phyloP scores from a whole-genome alignment of 2,797 vertebrate genomes.

The Galaxias olidus region DNA sequence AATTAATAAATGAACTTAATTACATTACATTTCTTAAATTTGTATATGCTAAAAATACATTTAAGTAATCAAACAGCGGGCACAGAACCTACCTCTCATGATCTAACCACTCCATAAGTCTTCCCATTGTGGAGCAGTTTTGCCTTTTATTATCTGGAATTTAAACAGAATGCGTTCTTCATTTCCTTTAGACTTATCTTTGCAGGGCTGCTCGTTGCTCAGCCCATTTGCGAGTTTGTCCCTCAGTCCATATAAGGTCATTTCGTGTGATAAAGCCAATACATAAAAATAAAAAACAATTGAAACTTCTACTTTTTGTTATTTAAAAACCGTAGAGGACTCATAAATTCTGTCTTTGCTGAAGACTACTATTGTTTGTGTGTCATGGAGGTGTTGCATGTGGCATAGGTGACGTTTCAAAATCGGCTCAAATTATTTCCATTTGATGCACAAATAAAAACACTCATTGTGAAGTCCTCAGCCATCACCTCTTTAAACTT shows the following conservation, averaged over 20 bases:
- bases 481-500: not conserved
- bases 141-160: conserved; percentile 15
- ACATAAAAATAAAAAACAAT: too few relatives aligned
- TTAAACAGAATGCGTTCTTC: conserved; percentile 26
- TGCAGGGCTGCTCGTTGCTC: not conserved
- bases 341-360: too few relatives aligned
- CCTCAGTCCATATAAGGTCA: not conserved
- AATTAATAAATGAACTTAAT: too few relatives aligned
- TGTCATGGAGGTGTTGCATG: too few relatives aligned
- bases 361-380: too few relatives aligned
- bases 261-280: too few relatives aligned
- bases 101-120: conserved; percentile 38
- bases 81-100: conserved; percentile 54
- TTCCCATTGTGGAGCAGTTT: not conserved
- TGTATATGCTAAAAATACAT: not conserved
- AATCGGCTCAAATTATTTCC: too few relatives aligned
- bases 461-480: not conserved
- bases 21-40: too few relatives aligned
- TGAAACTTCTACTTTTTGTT: too few relatives aligned
- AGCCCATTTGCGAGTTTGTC: conserved; percentile 14
- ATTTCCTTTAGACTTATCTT: conserved; percentile 65
- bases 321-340: too few relatives aligned
- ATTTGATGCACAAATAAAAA: too few relatives aligned
- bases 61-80: not conserved
- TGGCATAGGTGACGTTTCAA: too few relatives aligned